A percentile compares a stretch with the other conserved stretches of the same genome.
Evolutionary conservation across 2,797 vertebrate species (phyloP).

Genomic region (Alosa sapidissima): DNA sequence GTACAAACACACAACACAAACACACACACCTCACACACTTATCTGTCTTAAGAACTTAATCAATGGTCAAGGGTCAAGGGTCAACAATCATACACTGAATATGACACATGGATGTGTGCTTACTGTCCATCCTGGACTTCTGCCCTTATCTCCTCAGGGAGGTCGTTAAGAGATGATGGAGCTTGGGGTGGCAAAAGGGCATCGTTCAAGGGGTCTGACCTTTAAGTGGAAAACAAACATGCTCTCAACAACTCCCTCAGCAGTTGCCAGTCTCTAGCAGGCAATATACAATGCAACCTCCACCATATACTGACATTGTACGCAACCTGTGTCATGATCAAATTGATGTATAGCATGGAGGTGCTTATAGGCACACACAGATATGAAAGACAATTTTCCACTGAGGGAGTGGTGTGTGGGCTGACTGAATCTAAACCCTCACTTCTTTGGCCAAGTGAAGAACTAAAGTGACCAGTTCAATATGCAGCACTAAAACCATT

Average conservation of each 20-base stretch:
- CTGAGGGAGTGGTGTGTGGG: too few relatives aligned
- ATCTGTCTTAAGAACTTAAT: not conserved
- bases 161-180: constrained; percentile 56
- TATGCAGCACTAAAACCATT: too few relatives aligned
- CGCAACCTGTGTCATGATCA: too few relatives aligned
- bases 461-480: too few relatives aligned
- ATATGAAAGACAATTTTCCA: not conserved
- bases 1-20: not conserved
- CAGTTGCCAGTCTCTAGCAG: too few relatives aligned
- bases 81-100: not conserved
- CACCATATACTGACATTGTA: not conserved
- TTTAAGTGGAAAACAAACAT: constrained; percentile 59
- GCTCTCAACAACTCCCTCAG: not conserved
- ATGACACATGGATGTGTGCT: constrained; percentile 26
- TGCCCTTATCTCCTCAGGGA: constrained; percentile 53
- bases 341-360: too few relatives aligned
- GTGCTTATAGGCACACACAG: not conserved
- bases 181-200: constrained; percentile 62
- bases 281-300: not conserved
- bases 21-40: not conserved
- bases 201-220: constrained; percentile 61
- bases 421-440: too few relatives aligned
- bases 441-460: too few relatives aligned
- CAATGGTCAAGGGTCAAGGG: not conserved
- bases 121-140: constrained; percentile 60